Base-by-base conservation (phyloP, 2,113 vertebrate genomes). In the Garra rufa region DNA sequence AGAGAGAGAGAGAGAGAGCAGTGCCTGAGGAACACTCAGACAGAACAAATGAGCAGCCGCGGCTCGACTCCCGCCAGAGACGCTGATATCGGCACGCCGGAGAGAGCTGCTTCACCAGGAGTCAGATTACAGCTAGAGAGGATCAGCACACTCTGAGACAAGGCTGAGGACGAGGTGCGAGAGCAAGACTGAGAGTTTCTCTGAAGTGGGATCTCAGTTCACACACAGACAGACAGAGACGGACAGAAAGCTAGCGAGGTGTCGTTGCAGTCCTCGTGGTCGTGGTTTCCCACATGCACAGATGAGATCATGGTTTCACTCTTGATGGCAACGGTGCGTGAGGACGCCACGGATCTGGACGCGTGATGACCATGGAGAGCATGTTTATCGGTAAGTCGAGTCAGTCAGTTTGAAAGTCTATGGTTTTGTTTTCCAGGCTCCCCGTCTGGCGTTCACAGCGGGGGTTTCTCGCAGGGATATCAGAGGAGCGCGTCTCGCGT, bases 381-480 rank as follows among this genome's bases (percentile, higher is more conserved):
- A 98, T 99, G 97, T 99, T 97, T 96, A 97, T 99, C 92, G 97
- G 98, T 99, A 95, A 99, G 97, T 99, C 92, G 93, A 92, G 93
- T 13, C 21, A n/a, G n/a, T n/a, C n/a, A 14, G 76, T 84, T 76
- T 77, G 75, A 76, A 73, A 85, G 71, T 83, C 46, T 65, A 2
- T 3, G 28, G 63, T 8, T 46, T n/a, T 81, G 70, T 85, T 83
- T 85, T 73, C 82, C 67, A 83, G 76, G 76, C 55, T 67, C 82
- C 4, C 44, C 76, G 17, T 9, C 21, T 41, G 71, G 52, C 13
- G 21, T 77, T 87, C 80, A 28, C 44, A 15, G n/a, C 14, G 11
- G 88, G 34, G 82, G 65, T 65, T 76, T 67, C 71, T 67, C 74
- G 9, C 26, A 19, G 24, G 28, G 38, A 19, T 19, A 30, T n/a